Conservation (phyloP, 2,888 invertebrate genomes). For the Cryptophagus acutangulus region DNA sequence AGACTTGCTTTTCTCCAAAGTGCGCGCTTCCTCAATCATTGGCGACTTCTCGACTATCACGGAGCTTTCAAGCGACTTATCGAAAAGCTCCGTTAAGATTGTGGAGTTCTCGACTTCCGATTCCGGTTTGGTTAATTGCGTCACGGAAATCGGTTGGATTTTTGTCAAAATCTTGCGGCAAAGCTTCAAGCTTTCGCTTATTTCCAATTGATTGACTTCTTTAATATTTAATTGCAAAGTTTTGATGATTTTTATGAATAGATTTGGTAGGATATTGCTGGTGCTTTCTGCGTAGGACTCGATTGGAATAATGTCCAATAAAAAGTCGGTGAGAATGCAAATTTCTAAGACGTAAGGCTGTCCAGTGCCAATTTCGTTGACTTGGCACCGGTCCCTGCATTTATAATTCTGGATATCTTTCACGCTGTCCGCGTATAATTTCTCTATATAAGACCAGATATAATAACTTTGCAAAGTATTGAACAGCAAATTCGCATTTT, state of each 20-base stretch:
- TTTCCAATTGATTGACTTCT: conserved; percentile 56
- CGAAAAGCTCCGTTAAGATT: conserved; percentile 20
- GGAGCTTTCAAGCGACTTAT: conserved; percentile 23
- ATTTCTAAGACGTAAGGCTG: conserved; percentile 63
- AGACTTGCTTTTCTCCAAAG: conserved; percentile 61
- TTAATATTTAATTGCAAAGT: conserved; percentile 56
- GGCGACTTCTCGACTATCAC: conserved; percentile 15
- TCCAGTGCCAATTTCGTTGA: conserved; percentile 58
- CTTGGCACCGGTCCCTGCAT: conserved; percentile 37
- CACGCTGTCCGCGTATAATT: conserved; percentile 54
- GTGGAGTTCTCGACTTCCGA: conserved; percentile 21
- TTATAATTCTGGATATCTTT: conserved; percentile 35
- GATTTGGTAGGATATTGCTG: conserved; percentile 70
- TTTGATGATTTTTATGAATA: conserved; percentile 63
- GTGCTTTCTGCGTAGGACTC: conserved; percentile 75
- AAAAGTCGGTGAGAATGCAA: conserved; percentile 67
- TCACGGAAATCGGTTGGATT: conserved; percentile 62
- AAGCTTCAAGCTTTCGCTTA: conserved; percentile 60
- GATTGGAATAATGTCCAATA: conserved; percentile 68
- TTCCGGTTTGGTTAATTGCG: conserved; percentile 27
- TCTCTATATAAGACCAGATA: conserved; percentile 76
- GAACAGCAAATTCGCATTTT: conserved; percentile 79
- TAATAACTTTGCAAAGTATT: conserved; percentile 79
- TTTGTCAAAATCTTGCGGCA: conserved; percentile 70
- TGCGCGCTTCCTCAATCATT: conserved; percentile 29